phyloP scores from a whole-genome alignment of 2,888 invertebrate species.

The Meiosimyza platycephala region DNA sequence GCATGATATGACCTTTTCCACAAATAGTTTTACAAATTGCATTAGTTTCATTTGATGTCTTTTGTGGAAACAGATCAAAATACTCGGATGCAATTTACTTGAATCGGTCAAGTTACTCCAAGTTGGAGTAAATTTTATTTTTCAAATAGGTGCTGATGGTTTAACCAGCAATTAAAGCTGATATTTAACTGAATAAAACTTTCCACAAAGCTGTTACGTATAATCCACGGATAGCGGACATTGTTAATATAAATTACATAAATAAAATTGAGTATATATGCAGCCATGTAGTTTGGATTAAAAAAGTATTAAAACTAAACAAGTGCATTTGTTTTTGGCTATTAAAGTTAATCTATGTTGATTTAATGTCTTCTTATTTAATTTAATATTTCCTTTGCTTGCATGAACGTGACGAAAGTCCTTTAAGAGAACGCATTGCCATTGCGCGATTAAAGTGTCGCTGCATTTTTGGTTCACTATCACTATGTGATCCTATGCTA shows the following conservation, averaged over 20 bases:
- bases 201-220: too few species aligned
- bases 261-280: constrained; percentile 7
- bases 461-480: constrained; percentile 76
- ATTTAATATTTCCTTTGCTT: constrained; percentile 53
- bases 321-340: constrained; percentile 28
- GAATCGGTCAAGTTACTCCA: too few species aligned
- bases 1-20: too few species aligned
- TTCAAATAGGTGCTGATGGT: too few species aligned
- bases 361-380: constrained; percentile 13
- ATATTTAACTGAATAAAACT: too few species aligned
- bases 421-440: constrained; percentile 86
- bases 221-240: too few species aligned
- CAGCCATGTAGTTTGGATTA: constrained; percentile 18
- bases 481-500: constrained; percentile 54
- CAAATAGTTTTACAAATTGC: too few species aligned
- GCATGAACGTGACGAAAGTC: constrained; percentile 63
- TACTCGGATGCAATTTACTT: too few species aligned
- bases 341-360: constrained; percentile 11
- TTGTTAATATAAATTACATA: not conserved
- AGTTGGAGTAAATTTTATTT: too few species aligned
- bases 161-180: too few species aligned
- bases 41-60: too few species aligned
- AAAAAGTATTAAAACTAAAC: constrained; percentile 12
- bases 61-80: too few species aligned
- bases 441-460: constrained; percentile 90